Evolutionary conservation across 1,140 invertebrate species (phyloP).

Genomic region (Pygmarrhopalites habei): DNA sequence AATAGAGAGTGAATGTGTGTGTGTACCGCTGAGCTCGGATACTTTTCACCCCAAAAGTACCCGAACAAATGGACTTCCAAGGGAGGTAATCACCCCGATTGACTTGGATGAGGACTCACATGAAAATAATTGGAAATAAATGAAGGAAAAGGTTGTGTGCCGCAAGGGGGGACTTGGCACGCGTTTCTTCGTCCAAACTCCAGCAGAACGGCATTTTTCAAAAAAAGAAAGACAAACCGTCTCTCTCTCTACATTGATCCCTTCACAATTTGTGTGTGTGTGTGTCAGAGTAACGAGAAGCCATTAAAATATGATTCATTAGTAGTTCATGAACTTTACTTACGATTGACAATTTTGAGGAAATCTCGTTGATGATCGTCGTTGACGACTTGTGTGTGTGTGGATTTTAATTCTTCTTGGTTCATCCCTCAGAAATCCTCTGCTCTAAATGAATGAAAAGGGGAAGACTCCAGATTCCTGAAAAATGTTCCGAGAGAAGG

Average conservation of each 20-base stretch:
- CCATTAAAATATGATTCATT: too few relatives aligned
- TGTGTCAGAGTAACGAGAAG: neutral
- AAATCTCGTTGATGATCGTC: neutral
- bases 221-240: neutral
- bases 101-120: too few relatives aligned
- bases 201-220: neutral
- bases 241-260: neutral
- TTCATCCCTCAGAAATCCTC: neutral
- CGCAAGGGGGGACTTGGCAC: neutral
- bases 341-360: neutral
- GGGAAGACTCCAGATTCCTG: neutral
- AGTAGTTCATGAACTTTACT: neutral
- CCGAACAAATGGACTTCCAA: too few relatives aligned
- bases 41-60: too few relatives aligned
- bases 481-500: neutral
- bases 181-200: too few relatives aligned
- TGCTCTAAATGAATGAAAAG: neutral
- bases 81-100: too few relatives aligned
- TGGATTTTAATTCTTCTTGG: neutral
- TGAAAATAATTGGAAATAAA: conserved; percentile 9
- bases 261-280: neutral
- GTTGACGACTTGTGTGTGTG: neutral
- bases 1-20: too few relatives aligned
- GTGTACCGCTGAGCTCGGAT: too few relatives aligned
- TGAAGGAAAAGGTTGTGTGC: neutral